A percentile compares a stretch with the other conserved stretches of the same genome.
phyloP scores from a whole-genome alignment of 2,113 vertebrate species.

The Emydocephalus ijimae region DNA sequence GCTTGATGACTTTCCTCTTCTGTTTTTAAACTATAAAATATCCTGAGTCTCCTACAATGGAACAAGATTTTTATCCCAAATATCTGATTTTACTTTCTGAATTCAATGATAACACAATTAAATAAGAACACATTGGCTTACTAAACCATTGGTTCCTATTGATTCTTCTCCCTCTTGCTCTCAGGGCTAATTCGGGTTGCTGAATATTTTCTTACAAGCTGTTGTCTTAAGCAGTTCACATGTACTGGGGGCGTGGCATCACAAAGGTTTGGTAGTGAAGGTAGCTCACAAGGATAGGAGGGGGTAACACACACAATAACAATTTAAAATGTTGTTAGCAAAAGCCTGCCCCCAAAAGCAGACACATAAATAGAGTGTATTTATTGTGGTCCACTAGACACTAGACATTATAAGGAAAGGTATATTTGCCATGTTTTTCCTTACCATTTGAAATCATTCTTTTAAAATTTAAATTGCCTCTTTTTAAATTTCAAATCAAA shows the following conservation, averaged over 20 bases:
- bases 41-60: not conserved
- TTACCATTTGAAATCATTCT: not conserved
- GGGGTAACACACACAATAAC: not conserved
- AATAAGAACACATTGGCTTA: not conserved
- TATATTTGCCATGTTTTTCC: not conserved
- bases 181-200: not conserved
- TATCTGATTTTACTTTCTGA: not conserved
- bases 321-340: not conserved
- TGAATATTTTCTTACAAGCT: not conserved
- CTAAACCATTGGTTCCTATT: not conserved
- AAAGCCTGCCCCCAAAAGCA: not conserved
- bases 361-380: not conserved
- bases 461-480: not conserved
- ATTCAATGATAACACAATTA: not conserved
- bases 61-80: not conserved
- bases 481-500: not conserved
- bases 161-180: not conserved
- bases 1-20: not conserved
- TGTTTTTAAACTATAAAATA: not conserved
- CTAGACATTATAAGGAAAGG: not conserved
- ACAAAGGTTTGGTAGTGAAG: not conserved
- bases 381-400: not conserved
- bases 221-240: not conserved
- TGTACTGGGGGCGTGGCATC: not conserved
- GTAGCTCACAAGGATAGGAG: not conserved